Base-by-base conservation (phyloP, 1,140 invertebrate species). In the Drosophila kohkoa region DNA sequence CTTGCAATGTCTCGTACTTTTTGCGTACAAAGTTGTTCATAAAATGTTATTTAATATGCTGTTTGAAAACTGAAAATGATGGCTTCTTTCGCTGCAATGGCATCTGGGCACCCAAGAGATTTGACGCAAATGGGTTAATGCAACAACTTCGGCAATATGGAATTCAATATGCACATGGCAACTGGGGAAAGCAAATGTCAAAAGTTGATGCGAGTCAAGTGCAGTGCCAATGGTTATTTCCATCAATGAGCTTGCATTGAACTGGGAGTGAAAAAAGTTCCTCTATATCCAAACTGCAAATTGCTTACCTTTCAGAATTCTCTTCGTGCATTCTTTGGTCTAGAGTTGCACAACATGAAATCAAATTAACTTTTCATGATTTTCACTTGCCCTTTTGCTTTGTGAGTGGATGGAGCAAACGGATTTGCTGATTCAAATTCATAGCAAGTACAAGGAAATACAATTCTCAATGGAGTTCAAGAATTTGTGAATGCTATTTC, bases 1-100 rank as follows among this genome's bases (percentile, higher is more conserved):
- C 51, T 20, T 1, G 1, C n/a, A 10, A 28, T 38, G 51, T 28
- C 10, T 28, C 11, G 35, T 38, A 10, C 8, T 38, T 38, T 38
- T 57, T 41, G 57, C 11, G 69, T 63, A 49, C 51, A 55, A 43
- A 6, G 57, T 35, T 38, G 49, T 15, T 11, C 66, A 49, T 45
- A 46, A 54, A 48, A 62, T 11, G 10, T 41, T 15, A 25, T 52
- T 10, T 6, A 11, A 64, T n/a, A 25, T 13, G 59, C 15, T 51
- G 66, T 4, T 8, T 25, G 5, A 32, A 32, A 38, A 10, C 25
- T 46, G 28, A 38, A 10, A 52, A 38, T 57, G n/a, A 16, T 49
- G 43, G 54, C 30, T 15, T n/a, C n/a, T n/a, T n/a, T n/a, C n/a
- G n/a, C n/a, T n/a, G n/a, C n/a, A n/a, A n/a, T n/a, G n/a, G 25